These are phyloP conservation scores for Pammene fasciana DNA, from an alignment of 2,888 invertebrate species.

Conservation along the genomic window DNA sequence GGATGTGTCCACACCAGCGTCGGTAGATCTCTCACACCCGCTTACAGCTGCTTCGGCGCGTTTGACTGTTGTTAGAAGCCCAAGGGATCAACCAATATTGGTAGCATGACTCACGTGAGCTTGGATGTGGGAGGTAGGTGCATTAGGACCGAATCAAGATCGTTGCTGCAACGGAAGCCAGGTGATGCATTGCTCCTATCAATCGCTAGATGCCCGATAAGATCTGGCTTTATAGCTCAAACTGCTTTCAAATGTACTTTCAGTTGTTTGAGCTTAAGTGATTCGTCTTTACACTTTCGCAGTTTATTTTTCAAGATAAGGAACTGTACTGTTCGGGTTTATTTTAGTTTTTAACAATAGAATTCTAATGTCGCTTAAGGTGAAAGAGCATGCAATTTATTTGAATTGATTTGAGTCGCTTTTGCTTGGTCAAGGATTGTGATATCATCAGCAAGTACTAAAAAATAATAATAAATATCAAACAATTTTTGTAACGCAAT, in stretches of 20 bases:
- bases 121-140: constrained; percentile 72
- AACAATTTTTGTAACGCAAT: no score
- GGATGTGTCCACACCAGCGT: constrained; percentile 56
- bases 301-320: constrained; percentile 47
- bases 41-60: constrained; percentile 43
- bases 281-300: constrained; percentile 56
- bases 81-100: constrained; percentile 58
- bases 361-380: constrained; percentile 17
- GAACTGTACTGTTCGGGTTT: constrained; percentile 23
- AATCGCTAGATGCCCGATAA: constrained; percentile 74
- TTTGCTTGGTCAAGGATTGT: not conserved
- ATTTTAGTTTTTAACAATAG: constrained; percentile 23
- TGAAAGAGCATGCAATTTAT: constrained; percentile 14
- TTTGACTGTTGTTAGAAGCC: constrained; percentile 49
- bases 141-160: constrained; percentile 79
- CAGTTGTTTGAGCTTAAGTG: constrained; percentile 62
- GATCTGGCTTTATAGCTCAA: constrained; percentile 73
- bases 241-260: constrained; percentile 61
- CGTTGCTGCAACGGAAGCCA: constrained; percentile 77
- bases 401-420: constrained; percentile 5
- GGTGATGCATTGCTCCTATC: constrained; percentile 78
- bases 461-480: no score
- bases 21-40: constrained; percentile 51
- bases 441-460: not conserved
- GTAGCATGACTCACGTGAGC: constrained; percentile 63